Evolutionary conservation across 2,113 vertebrate species (phyloP), one percentile per base, ranked within the genome.

Genomic region (Neotoma lepida): DNA sequence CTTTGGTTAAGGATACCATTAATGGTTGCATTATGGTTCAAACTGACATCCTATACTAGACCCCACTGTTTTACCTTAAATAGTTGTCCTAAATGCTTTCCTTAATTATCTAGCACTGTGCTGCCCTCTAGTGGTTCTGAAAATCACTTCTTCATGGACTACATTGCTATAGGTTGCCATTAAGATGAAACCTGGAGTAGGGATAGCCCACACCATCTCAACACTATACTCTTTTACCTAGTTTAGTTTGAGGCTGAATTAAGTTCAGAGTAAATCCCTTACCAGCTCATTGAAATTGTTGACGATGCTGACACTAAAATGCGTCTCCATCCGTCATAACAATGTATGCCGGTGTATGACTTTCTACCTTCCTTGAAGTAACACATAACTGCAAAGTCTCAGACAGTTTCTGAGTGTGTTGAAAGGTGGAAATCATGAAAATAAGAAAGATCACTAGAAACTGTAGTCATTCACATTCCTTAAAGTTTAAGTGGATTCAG

Each of bases 101-200:
- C 4, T 49, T 58, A 64, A 3, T 97, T 63, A 77, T 26, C 74
- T 4, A 80, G 39, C 94, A n/a, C 2, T 86, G 22, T 84, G 22
- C 89, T 94, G 98, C 98, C 98, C 96, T 96, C 98, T 98, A 96
- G 97, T 92, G 98, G 97, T 41, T 49, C 0, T 39, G 0, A 44
- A 22, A n/a, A 0, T 2, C 74, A 58, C 18, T 96, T 54, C 58
- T 56, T 95, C 39, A 9, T 7, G 46, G 33, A 51, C 9, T 20
- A n/a, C 68, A 39, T 1, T 90, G 63, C 66, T 54, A 0, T 24
- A 61, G 46, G 78, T 44, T 94, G 66, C 77, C 46, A 4, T 82
- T 22, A 78, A 76, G 26, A 28, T 70, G 6, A 91, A 51, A 64
- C 33, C 77, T 66, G 33, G 28, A 54, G 15, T 51, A 13, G 18